Conservation (phyloP, 2,888 invertebrate species). For the Nymphalis c-album region DNA sequence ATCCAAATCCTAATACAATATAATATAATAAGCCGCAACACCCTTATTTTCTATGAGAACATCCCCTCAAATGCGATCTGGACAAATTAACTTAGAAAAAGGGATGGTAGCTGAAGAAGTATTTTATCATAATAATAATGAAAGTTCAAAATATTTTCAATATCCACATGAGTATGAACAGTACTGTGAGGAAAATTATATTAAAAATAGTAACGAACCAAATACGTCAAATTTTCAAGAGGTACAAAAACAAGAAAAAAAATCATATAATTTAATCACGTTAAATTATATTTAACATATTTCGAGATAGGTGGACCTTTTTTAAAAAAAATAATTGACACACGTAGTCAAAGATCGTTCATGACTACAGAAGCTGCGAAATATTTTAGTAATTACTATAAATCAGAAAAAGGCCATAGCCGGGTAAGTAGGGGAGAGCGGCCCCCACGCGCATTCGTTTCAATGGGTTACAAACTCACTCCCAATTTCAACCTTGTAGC, state of each 20-base stretch:
- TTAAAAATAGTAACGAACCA: neutral
- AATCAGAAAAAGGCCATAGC: neutral
- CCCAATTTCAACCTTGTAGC: too few relatives aligned
- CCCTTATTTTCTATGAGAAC: conserved; percentile 33
- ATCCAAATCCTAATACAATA: conserved; percentile 19
- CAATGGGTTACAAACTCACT: too few relatives aligned
- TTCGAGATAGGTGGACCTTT: conserved; percentile 30
- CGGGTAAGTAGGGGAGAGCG: too few relatives aligned
- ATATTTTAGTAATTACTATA: neutral
- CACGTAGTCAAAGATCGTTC: too few relatives aligned
- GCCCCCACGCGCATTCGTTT: too few relatives aligned
- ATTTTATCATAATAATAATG: neutral
- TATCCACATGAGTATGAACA: neutral
- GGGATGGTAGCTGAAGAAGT: neutral
- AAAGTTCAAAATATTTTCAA: neutral
- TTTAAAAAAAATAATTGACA: neutral
- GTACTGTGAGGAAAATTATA: neutral
- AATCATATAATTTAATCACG: conserved; percentile 28
- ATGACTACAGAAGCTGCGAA: too few relatives aligned
- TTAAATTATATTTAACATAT: conserved; percentile 28
- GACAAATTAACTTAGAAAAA: conserved; percentile 45
- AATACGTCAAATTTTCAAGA: neutral
- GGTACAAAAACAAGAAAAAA: too few relatives aligned
- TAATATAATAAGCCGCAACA: conserved; percentile 15
- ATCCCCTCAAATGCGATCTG: conserved; percentile 50